These are phyloP conservation scores for Lithophane leautieri DNA, from an alignment of 2,888 invertebrate genomes.

Conservation along the genomic window DNA sequence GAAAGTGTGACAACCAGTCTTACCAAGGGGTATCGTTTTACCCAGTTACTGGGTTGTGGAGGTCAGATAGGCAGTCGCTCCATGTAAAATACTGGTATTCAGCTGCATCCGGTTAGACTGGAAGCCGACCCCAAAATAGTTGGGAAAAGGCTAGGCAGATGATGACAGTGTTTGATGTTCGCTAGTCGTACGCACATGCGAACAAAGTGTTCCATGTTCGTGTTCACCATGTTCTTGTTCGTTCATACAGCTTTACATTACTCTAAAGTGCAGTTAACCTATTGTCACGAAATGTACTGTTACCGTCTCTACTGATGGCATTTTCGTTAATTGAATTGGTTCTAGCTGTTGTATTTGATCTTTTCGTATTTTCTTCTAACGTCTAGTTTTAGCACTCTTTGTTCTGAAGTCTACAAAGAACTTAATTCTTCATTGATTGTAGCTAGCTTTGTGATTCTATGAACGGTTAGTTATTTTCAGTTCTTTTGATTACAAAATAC, in stretches of 20 bases:
- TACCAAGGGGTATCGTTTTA: no score
- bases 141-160: no score
- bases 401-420: slow-evolving; percentile 18
- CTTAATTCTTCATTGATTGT: neutral
- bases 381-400: neutral
- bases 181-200: no score
- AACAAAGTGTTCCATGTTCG: no score
- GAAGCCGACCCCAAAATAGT: no score
- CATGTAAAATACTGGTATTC: no score
- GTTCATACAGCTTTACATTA: neutral
- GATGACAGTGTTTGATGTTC: no score
- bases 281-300: slow-evolving; percentile 22
- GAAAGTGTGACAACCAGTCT: no score
- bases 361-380: neutral
- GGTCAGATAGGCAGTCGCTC: no score
- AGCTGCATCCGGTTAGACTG: no score
- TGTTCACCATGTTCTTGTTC: no score
- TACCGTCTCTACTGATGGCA: slow-evolving; percentile 20
- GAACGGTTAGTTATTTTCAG: neutral
- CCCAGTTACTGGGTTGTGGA: no score
- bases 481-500: neutral
- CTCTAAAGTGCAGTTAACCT: slow-evolving; percentile 19
- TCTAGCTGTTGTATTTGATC: neutral
- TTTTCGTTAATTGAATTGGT: slow-evolving; percentile 12
- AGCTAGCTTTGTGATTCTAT: neutral